These are phyloP conservation scores for Micromys minutus DNA, from an alignment of 2,113 vertebrate genomes.

Conservation along the genomic window DNA sequence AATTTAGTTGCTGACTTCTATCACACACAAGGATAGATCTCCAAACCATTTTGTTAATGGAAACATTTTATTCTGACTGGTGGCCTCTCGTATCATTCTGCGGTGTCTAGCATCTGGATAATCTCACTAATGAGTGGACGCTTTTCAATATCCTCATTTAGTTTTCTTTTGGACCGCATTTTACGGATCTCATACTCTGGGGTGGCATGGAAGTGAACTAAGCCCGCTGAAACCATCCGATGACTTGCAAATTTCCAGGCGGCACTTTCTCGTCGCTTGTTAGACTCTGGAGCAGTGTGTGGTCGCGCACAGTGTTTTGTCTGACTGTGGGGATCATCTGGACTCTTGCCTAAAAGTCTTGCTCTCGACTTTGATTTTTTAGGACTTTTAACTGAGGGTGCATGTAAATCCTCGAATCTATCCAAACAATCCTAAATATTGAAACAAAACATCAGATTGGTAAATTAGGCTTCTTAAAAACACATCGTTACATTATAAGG, in stretches of 20 bases:
- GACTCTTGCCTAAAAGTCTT: constrained; percentile 57
- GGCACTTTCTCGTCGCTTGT: constrained; percentile 42
- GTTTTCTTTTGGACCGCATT: constrained; percentile 40
- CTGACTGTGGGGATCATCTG: neutral
- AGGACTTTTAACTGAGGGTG: constrained; percentile 60
- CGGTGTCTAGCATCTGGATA: constrained; percentile 56
- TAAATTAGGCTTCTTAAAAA: constrained; percentile 61
- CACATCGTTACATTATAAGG: constrained; percentile 49
- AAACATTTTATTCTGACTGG: constrained; percentile 34
- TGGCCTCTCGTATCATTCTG: constrained; percentile 39
- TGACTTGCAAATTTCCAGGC: constrained; percentile 5
- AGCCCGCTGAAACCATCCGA: constrained; percentile 67
- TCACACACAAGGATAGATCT: constrained; percentile 41
- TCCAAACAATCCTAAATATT: constrained; percentile 76
- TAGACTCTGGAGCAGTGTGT: constrained; percentile 59
- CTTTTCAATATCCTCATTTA: constrained; percentile 70
- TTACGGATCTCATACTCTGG: constrained; percentile 54
- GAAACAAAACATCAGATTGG: constrained; percentile 70
- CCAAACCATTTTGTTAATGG: constrained; percentile 68
- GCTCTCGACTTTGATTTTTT: constrained; percentile 75
- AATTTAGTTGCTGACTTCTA: constrained; percentile 54
- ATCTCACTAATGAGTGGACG: constrained; percentile 57
- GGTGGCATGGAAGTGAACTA: constrained; percentile 29
- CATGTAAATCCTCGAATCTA: constrained; percentile 68
- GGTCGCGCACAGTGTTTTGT: constrained; percentile 47